Evolutionary conservation across 2,797 vertebrate species (phyloP), one percentile per base, ranked within the genome.

Genomic region (Acropternis orthonyx): DNA sequence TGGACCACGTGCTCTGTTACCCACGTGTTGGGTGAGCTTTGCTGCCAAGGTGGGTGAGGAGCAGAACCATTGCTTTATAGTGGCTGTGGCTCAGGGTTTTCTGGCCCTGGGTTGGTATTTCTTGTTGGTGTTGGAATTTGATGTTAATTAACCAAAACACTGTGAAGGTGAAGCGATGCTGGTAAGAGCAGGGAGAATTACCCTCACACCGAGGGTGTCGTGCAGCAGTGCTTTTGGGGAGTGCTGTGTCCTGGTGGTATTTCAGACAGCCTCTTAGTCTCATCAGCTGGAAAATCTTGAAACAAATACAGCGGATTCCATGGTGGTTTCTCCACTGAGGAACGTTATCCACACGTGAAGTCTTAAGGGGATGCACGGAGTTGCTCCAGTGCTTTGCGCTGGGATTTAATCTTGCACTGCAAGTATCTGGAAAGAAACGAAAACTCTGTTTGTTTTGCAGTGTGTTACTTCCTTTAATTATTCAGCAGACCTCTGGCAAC

Each of bases 261-360:
- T 92, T 89, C 89, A 91, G 48, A 51, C 37, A 30, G 37, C 54
- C 89, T 84, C 48, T 92, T 58, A 48, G 72, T 65, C 61, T 75
- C 79, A 43, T 85, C 82, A 93, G 89, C 91, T 85, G 93, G 72
- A 85, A 96, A 95, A 85, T 71, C n/a, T 22, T 82, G 74, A 65
- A 80, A 63, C 28, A 49, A 95, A 88, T 32, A 17, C 74, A 65
- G 71, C 34, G 23, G 67, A 12, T 61, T 58, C 34, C 16, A 66
- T 30, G 67, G 63, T 83, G 84, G 24, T 49, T 20, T 28, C 49
- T 88, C 65, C 48, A 1, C 56, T 12, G 68, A 68, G 84, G 66
- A 91, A 0, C 37, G 2, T 87, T 48, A 41, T n/a, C 89, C 36
- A 39, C 85, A 51, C 11, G 1, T 39, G 51, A 22, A 71, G 32